Base-by-base conservation (phyloP, 2,888 invertebrate genomes). In the Lochmaea crataegi region DNA sequence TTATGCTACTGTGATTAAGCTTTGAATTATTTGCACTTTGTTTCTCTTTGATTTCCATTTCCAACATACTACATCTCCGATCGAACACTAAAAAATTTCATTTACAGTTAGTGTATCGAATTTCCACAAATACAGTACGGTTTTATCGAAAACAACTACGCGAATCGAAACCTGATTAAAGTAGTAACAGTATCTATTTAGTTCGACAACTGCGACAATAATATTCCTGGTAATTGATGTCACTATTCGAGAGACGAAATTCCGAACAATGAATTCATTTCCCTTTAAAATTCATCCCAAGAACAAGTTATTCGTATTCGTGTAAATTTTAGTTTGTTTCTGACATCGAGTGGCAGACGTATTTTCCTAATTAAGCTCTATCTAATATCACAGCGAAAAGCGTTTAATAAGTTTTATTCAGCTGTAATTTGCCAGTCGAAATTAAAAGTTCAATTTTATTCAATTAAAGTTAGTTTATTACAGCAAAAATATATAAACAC, bases 151-250 rank as follows among this genome's bases (percentile, higher is more conserved):
- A 16, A 51, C 51, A 51, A 51, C 51, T 51, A 51, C 16, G 7
- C 51, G 51, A 7, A 51, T 51, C 51, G 51, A 16, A 16, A 10
- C 53, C 53, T 53, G 53, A 53, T 53, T 53, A 16, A 18, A 53
- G 18, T 53, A 16, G 9, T 53, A 53, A 53, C 18, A 53, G 18
- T 53, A 53, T 53, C 2, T 16, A 2, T 18, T 53, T 53, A 53
- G 16, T 9, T 53, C 16, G 53, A 53, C n/a, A 53, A 53, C 53
- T 53, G 9, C 53, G n/a, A 53, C n/a, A 51, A n/a, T 51, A 51
- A n/a, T 51, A 51, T 51, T 51, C 51, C 14, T n/a, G 51, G 6
- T n/a, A 14, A 51, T n/a, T 51, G 14, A 51, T 51, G 51, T 51
- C 14, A 6, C 51, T n/a, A n/a, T 48, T 48, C 6, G 48, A 51